phyloP scores from a whole-genome alignment of 2,888 invertebrate species.

The Philonicus albiceps region DNA sequence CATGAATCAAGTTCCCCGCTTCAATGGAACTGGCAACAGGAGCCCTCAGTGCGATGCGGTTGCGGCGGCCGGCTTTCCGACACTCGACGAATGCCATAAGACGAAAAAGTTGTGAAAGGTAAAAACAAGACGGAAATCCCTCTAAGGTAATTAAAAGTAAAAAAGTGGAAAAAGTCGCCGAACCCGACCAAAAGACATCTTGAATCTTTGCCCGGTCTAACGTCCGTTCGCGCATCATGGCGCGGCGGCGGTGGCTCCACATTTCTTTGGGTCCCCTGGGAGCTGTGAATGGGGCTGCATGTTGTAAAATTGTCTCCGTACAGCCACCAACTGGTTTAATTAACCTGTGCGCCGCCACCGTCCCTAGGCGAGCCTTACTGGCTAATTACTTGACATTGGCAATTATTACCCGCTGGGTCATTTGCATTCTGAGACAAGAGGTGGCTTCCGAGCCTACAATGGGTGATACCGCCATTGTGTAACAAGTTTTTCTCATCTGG shows the following conservation, averaged over 20 bases:
- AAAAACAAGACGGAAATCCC: slow-evolving; percentile 30
- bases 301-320: background rate
- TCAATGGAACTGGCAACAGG: slow-evolving; percentile 6
- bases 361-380: slow-evolving; percentile 10
- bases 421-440: slow-evolving; percentile 22
- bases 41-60: background rate
- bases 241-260: background rate
- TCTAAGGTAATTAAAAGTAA: slow-evolving; percentile 42
- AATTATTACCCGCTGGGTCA: slow-evolving; percentile 10
- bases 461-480: background rate
- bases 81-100: background rate
- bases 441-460: background rate
- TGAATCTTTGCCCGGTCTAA: slow-evolving; percentile 4
- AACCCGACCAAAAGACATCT: slow-evolving; percentile 31
- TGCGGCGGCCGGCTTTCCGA: background rate
- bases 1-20: slow-evolving; percentile 44
- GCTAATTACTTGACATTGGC: slow-evolving; percentile 32
- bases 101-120: slow-evolving; percentile 32
- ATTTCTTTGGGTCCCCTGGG: background rate
- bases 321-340: slow-evolving; percentile 25
- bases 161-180: slow-evolving; percentile 29
- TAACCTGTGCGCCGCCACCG: slow-evolving; percentile 17
- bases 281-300: slow-evolving; percentile 32
- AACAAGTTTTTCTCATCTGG: slow-evolving; percentile 11
- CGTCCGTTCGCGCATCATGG: background rate